phyloP scores from a whole-genome alignment of 2,797 vertebrate species.

The Scolopax bukidnonensis region DNA sequence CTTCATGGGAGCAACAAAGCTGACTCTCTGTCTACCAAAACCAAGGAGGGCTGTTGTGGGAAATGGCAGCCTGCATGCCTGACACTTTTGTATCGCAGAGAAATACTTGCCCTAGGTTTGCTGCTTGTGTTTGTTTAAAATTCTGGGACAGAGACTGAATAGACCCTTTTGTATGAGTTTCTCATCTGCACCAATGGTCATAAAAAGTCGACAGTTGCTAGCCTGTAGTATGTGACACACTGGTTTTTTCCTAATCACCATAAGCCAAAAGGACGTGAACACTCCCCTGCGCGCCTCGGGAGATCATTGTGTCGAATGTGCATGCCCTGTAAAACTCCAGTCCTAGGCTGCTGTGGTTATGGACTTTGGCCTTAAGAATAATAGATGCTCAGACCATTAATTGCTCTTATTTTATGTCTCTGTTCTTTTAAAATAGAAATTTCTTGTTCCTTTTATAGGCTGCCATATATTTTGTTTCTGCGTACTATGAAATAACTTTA shows the following conservation, averaged over 20 bases:
- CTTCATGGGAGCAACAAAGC: constrained; percentile 5
- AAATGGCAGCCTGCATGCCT: constrained; percentile 14
- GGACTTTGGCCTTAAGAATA: constrained; percentile 60
- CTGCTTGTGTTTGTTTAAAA: constrained; percentile 40
- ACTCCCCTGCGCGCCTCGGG: background rate
- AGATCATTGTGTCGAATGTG: constrained; percentile 64
- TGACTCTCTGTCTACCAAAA: background rate
- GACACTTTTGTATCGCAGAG: constrained; percentile 8
- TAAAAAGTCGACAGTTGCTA: constrained; percentile 69
- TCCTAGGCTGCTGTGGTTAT: constrained; percentile 40
- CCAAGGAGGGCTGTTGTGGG: constrained; percentile 25
- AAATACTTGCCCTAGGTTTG: constrained; percentile 59
- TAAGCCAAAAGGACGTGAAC: constrained; percentile 32
- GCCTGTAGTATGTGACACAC: constrained; percentile 59
- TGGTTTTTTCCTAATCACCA: constrained; percentile 46
- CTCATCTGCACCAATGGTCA: constrained; percentile 51
- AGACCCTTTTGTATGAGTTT: constrained; percentile 60
- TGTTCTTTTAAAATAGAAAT: constrained; percentile 61
- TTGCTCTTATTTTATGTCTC: constrained; percentile 62
- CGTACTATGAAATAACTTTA: constrained; percentile 54
- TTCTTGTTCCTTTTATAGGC: constrained; percentile 65
- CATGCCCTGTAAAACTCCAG: constrained; percentile 62
- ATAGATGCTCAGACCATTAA: constrained; percentile 54
- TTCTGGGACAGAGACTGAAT: constrained; percentile 57
- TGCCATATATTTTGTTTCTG: constrained; percentile 69